These are phyloP conservation scores for Isurus oxyrinchus DNA, from an alignment of 2,113 vertebrate genomes.

Conservation along the genomic window DNA sequence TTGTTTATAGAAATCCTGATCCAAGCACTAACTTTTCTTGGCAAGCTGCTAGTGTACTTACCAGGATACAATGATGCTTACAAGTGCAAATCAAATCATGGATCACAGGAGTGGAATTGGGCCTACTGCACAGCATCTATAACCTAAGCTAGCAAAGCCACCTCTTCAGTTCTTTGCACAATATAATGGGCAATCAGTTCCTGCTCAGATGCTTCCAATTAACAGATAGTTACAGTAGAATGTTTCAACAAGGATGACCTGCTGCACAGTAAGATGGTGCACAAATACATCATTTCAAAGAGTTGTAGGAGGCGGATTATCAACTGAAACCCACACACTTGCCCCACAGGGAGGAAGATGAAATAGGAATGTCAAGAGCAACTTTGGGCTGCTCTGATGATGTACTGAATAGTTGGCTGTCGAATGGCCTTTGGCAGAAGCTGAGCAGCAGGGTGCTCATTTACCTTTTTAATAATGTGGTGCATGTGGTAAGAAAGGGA, in stretches of 20 bases:
- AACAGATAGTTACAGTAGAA: not conserved
- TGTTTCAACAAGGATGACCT: not conserved
- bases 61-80: not conserved
- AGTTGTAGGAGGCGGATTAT: not conserved
- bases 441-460: not conserved
- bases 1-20: not conserved
- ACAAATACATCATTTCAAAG: not conserved
- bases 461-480: not conserved
- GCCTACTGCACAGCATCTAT: not conserved
- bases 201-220: not conserved
- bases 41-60: not conserved
- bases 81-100: not conserved
- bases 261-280: not conserved
- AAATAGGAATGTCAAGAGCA: not conserved
- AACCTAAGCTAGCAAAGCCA: not conserved
- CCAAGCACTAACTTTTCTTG: not conserved
- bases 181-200: not conserved
- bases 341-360: not conserved
- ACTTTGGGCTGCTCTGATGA: not conserved
- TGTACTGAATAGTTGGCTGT: not conserved
- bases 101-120: not conserved
- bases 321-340: not conserved
- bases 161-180: not conserved
- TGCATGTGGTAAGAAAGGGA: not conserved
- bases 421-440: not conserved